Base-by-base conservation (phyloP, 2,888 invertebrate species). In the Eupithecia inturbata region DNA sequence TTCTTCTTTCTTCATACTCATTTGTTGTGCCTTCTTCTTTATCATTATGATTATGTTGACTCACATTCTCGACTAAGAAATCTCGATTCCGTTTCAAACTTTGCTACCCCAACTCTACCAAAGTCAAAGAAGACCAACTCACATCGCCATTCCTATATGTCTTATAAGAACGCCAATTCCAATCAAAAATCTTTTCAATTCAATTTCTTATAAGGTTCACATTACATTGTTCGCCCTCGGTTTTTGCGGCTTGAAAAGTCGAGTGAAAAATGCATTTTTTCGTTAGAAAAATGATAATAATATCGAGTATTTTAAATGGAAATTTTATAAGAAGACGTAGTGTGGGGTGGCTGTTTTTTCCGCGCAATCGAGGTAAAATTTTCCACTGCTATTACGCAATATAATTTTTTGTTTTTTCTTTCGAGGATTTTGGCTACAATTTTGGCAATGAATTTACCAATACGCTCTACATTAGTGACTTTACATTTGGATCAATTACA, bases 241-340 rank as follows among this genome's bases (percentile, higher is more conserved):
- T 80, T 83, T 83, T 83, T 86, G 81, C 76, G 82, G 74, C 82
- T 69, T 85, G 76, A 72, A 68, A 70, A 73, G 72, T 69, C 31
- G 72, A 77, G 71, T 78, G 80, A 84, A 84, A 85, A 87, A 86
- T 85, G 85, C 82, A 89, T 91, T 93, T 94, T 91, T 94, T 91
- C 83, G 87, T 88, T 89, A 92, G 91, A 94, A 94, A 94, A 94
- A 94, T 87, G 94, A 94, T 94, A 93, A 92, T 92, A 92, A 92
- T 89, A 86, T 86, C 85, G 85, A 83, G 84, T 88, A 89, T 94
- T 94, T 94, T 93, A 94, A 92, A 91, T 89, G 94, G 94, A 94
- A 94, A 92, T 94, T 94, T 94, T 94, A 94, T 91, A 92, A 90
- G 89, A 85, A 75, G 90, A 83, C 87, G 83, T 82, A 79, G 89